Base-by-base conservation (phyloP, 2,797 vertebrate species). In the Falco rusticolus region DNA sequence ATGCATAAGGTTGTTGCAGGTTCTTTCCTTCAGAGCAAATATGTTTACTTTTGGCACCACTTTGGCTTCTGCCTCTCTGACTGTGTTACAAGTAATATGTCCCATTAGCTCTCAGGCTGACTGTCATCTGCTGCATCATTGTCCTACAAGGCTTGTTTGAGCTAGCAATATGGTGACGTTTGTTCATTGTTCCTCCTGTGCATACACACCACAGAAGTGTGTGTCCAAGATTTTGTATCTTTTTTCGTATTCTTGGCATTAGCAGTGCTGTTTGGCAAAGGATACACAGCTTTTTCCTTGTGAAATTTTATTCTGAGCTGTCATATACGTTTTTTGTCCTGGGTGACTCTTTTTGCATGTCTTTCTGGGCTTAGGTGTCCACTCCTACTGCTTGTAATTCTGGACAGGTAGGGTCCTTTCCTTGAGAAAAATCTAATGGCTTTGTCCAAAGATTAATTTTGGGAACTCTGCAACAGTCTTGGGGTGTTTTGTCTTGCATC, bases 161-260 rank as follows among this genome's bases (percentile, higher is more conserved):
- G 70, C 47, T 24, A 24, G 26, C 41, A 68, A 7, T 37, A 16
- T 0, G 0, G 48, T 28, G n/a, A 1, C 6, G 2, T 45, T 45
- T 45, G 45, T 34, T 81, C 0, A 0, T 41, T 75, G 34, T 56
- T 78, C 59, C 37, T 78, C 26, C 26, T 50, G n/a, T 64, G 25
- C 9, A 1, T 33, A 33, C 0, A 2, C 37, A 48, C 10, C 28
- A 64, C 76, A 66, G 16, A 80, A 77, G 48, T 24, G 19, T 53
- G 19, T 20, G 4, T 50, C 21, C 37, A 60, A 70, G 48, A 13
- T 37, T 82, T 86, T 84, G 5, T 60, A 17, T 64, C 48, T 84
- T 84, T 82, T 84, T 60, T n/a, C 50, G 34, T 47, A 43, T 41
- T 25, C n/a, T 53, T 78, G 48, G 22, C 31, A 37, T 20, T 53